Evolutionary conservation across 2,113 vertebrate genomes (phyloP).

Genomic region (Catharus bicknelli): DNA sequence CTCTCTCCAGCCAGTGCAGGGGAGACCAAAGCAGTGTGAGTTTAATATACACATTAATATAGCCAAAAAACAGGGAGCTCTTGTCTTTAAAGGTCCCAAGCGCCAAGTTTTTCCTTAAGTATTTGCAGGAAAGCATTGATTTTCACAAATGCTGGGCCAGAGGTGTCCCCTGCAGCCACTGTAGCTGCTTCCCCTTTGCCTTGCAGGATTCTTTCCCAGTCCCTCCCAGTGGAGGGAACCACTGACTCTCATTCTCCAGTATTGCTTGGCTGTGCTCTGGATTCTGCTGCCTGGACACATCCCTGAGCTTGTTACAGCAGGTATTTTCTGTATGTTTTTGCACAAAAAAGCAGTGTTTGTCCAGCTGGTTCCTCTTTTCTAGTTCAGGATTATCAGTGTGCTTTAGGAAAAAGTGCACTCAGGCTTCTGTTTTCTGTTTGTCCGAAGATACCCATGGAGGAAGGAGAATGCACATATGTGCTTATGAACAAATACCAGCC

Average conservation of each 20-base stretch:
- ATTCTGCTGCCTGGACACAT: not conserved
- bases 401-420: not conserved
- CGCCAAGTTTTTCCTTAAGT: not conserved
- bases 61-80: not conserved
- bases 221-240: accelerated
- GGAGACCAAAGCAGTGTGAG: not conserved
- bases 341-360: not conserved
- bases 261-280: accelerated
- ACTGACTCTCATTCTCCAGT: accelerated
- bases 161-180: not conserved
- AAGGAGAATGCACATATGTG: accelerated
- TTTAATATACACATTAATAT: not conserved
- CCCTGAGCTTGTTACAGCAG: not conserved
- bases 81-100: not conserved
- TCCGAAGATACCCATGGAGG: accelerated
- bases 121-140: not conserved
- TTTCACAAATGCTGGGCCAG: not conserved
- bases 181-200: not conserved
- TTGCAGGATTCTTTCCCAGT: not conserved
- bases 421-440: not conserved
- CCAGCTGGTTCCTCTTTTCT: not conserved
- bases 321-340: not conserved
- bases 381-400: not conserved
- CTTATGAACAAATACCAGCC: not conserved
- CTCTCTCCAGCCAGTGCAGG: not conserved